Conservation (phyloP, 1,140 invertebrate genomes). For the Sinella curviseta region DNA sequence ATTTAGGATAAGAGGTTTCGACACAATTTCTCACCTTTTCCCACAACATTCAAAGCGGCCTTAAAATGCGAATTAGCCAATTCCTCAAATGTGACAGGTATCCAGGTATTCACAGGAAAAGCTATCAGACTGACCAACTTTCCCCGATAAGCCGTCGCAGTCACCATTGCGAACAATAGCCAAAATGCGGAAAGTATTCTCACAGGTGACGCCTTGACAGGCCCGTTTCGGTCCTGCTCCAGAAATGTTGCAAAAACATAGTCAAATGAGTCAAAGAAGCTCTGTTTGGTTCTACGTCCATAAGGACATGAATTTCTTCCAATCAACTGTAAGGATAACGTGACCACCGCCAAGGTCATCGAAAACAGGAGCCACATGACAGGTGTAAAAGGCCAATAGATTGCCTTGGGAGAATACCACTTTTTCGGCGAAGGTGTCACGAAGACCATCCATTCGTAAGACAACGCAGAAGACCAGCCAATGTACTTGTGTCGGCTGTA, state of each 20-base stretch:
- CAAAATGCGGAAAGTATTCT: neutral
- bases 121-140: neutral
- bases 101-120: neutral
- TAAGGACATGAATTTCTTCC: no score
- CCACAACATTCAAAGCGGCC: neutral
- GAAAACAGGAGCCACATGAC: neutral
- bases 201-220: neutral
- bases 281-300: no score
- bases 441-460: slow-evolving; percentile 23
- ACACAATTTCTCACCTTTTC: neutral
- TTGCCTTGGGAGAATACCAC: neutral
- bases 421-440: neutral
- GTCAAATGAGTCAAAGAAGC: neutral
- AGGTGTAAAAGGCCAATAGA: neutral
- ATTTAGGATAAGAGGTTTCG: neutral
- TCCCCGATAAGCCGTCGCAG: neutral
- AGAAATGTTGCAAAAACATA: slow-evolving; percentile 4
- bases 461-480: neutral
- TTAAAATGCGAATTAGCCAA: slow-evolving; percentile 14
- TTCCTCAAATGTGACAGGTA: neutral
- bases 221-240: neutral
- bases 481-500: neutral
- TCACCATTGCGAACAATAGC: neutral
- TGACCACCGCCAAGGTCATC: neutral
- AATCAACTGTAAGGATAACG: neutral